Evolutionary conservation across 2,797 vertebrate genomes (phyloP).

Genomic region (Macroramphosus scolopax): DNA sequence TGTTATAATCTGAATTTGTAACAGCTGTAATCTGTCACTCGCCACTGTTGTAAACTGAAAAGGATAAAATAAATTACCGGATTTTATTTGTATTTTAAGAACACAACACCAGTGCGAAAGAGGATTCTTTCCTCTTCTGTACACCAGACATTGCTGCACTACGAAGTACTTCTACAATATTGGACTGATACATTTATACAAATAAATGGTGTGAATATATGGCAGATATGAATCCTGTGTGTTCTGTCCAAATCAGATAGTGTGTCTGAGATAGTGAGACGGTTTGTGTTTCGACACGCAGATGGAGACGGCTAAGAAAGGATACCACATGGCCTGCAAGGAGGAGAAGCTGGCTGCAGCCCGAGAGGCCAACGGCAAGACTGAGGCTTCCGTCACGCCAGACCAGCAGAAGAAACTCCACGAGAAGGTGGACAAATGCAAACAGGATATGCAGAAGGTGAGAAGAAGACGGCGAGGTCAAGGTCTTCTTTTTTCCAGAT

Average conservation of each 20-base stretch:
- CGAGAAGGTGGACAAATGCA: constrained; percentile 97
- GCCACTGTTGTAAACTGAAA: too few relatives aligned
- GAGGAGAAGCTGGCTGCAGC: constrained; percentile 92
- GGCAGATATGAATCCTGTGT: neutral
- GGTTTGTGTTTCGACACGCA: constrained; percentile 57
- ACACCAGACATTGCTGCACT: too few relatives aligned
- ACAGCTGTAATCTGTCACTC: too few relatives aligned
- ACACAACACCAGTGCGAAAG: too few relatives aligned
- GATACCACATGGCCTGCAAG: constrained; percentile 95
- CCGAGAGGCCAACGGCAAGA: constrained; percentile 93
- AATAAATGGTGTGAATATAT: too few relatives aligned
- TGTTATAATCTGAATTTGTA: too few relatives aligned
- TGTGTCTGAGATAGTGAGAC: constrained; percentile 19
- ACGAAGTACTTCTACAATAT: too few relatives aligned
- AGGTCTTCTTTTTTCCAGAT: too few relatives aligned
- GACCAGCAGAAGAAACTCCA: constrained; percentile 98
- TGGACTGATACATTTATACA: too few relatives aligned
- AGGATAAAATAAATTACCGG: too few relatives aligned
- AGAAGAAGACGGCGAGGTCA: neutral
- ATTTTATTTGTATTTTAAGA: too few relatives aligned
- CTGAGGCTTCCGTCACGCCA: constrained; percentile 87
- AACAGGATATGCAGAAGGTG: constrained; percentile 92
- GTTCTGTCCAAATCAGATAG: constrained; percentile 5
- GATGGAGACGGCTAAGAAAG: constrained; percentile 95
- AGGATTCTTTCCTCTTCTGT: too few relatives aligned